phyloP scores from a whole-genome alignment of 2,888 invertebrate species.

The Drosophila gaucha region DNA sequence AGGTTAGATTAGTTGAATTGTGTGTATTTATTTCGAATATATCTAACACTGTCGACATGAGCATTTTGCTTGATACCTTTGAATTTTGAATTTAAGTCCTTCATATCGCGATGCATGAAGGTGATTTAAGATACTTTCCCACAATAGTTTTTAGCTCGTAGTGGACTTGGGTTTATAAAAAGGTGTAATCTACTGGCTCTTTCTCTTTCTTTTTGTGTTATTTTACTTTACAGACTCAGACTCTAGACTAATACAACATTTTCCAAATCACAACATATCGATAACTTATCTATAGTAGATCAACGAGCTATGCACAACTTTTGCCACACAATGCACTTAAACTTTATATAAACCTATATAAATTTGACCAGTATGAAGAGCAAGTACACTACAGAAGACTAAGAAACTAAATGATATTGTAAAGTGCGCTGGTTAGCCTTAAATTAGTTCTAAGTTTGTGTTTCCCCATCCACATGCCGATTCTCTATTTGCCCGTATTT shows the following conservation, averaged over 20 bases:
- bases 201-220: constrained; percentile 57
- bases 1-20: too few species aligned
- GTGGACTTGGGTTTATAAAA: constrained; percentile 30
- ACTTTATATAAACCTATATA: constrained; percentile 11
- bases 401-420: constrained; percentile 21
- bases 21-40: neutral
- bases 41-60: neutral
- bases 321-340: constrained; percentile 41
- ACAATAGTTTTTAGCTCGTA: constrained; percentile 12
- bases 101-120: constrained; percentile 11
- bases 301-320: constrained; percentile 35
- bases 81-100: neutral
- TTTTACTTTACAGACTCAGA: constrained; percentile 82
- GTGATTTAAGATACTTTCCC: constrained; percentile 3
- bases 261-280: constrained; percentile 84
- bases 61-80: too few species aligned
- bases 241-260: constrained; percentile 82
- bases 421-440: constrained; percentile 29
- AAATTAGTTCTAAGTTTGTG: constrained; percentile 45
- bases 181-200: constrained; percentile 58
- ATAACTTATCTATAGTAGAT: constrained; percentile 82
- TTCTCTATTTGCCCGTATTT: constrained; percentile 72
- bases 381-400: constrained; percentile 37
- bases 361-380: constrained; percentile 42
- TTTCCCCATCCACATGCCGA: constrained; percentile 43